Evolutionary conservation across 2,113 vertebrate genomes (phyloP).

Genomic region (Rousettus leschenaultii): DNA sequence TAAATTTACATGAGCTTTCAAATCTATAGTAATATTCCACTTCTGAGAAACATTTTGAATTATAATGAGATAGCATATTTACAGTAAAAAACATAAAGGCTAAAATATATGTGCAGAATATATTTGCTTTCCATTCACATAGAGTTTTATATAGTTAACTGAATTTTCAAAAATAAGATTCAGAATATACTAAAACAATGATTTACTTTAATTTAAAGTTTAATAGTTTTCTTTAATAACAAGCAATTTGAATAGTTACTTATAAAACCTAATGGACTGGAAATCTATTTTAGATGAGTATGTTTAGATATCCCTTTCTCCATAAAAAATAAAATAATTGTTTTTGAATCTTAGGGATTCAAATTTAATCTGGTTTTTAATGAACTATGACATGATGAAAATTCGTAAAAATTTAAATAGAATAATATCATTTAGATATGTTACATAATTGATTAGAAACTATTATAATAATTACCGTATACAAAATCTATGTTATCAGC

Average conservation of each 20-base stretch:
- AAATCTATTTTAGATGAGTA: neutral
- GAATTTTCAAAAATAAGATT: neutral
- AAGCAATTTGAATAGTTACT: neutral
- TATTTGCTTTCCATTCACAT: neutral
- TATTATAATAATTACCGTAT: neutral
- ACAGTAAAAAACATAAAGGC: neutral
- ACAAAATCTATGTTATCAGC: neutral
- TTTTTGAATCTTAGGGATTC: neutral
- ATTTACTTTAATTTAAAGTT: neutral
- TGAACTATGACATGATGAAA: neutral
- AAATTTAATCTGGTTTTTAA: constrained; percentile 25
- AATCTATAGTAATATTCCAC: neutral
- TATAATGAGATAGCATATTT: neutral
- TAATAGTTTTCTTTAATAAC: neutral
- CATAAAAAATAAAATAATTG: neutral
- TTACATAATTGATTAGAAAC: neutral
- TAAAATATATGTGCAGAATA: neutral
- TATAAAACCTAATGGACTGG: neutral
- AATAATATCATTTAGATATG: neutral
- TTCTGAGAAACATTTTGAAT: neutral
- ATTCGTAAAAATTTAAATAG: neutral
- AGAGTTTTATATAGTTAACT: neutral
- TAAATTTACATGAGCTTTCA: neutral
- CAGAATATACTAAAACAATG: neutral
- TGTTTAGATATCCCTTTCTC: neutral